Percentiles rank a stretch among this genome's conserved stretches.
Conservation (phyloP, 2,113 vertebrate genomes). For the Callocephalon fimbriatum region DNA sequence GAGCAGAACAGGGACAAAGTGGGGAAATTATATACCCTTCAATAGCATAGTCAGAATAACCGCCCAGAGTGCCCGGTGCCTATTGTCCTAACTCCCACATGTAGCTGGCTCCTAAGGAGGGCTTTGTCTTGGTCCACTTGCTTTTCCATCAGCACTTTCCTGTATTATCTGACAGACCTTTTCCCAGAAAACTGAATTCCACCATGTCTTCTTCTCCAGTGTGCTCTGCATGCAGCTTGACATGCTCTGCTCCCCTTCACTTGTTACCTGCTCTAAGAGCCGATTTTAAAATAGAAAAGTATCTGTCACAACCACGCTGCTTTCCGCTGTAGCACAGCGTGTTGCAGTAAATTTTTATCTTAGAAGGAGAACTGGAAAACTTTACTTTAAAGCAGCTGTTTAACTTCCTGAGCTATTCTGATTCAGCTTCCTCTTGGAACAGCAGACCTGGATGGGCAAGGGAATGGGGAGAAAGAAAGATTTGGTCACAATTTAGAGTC, state of each 20-base stretch:
- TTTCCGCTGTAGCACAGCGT: background rate
- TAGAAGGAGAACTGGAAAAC: background rate
- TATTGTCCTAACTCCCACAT: background rate
- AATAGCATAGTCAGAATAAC: background rate
- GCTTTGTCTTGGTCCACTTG: constrained; percentile 61
- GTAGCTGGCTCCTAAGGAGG: background rate
- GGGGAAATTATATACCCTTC: background rate
- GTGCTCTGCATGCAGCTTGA: constrained; percentile 75
- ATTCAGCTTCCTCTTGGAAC: background rate
- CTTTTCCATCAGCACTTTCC: constrained; percentile 77
- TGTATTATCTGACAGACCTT: constrained; percentile 81
- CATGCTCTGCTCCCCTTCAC: constrained; percentile 81
- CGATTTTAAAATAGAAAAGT: constrained; percentile 60
- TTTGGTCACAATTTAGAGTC: constrained; percentile 37
- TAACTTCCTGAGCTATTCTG: background rate
- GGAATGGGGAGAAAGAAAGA: background rate
- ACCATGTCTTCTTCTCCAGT: constrained; percentile 64
- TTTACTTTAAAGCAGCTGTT: constrained; percentile 37
- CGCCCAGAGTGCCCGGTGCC: rapidly evolving
- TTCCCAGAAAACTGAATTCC: constrained; percentile 85
- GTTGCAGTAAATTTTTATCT: background rate
- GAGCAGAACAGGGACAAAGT: background rate
- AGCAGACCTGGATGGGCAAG: constrained; percentile 4
- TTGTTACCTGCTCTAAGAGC: constrained; percentile 81
- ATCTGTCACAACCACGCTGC: background rate